Evolutionary conservation across 2,797 vertebrate genomes (phyloP).

Genomic region (Tiaroga cobitis): DNA sequence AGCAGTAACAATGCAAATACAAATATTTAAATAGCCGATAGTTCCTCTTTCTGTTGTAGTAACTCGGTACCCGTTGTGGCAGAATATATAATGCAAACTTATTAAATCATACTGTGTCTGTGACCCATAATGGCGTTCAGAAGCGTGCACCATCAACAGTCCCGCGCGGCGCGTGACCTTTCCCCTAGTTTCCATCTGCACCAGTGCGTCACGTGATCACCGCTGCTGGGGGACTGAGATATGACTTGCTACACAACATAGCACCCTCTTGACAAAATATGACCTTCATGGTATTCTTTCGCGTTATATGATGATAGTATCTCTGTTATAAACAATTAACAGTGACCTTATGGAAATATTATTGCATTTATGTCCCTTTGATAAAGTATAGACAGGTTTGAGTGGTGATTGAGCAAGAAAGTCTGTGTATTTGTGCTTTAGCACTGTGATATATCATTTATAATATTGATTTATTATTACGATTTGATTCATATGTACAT

Average conservation of each 20-base stretch:
- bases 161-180: conserved; percentile 72
- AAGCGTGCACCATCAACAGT: not conserved
- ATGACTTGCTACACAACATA: conserved; percentile 1
- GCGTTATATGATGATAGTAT: not conserved
- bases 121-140: not conserved
- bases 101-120: not conserved
- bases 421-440: not conserved
- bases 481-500: too few species aligned
- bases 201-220: conserved; percentile 76
- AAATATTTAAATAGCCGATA: not conserved
- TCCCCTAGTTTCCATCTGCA: conserved; percentile 80
- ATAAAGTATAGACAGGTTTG: not conserved
- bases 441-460: not conserved
- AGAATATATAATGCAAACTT: not conserved
- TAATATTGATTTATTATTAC: too few species aligned
- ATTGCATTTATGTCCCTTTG: too few species aligned
- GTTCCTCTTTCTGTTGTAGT: not conserved
- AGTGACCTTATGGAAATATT: not conserved
- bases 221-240: conserved; percentile 62
- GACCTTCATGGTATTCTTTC: conserved; percentile 40
- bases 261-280: not conserved
- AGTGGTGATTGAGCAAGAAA: too few species aligned
- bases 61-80: not conserved
- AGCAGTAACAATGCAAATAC: not conserved
- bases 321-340: not conserved